Percentiles rank a stretch among this genome's conserved stretches.
These are phyloP conservation scores for Dufourea novaeangliae DNA, from an alignment of 1,140 invertebrate species.

Conservation along the genomic window DNA sequence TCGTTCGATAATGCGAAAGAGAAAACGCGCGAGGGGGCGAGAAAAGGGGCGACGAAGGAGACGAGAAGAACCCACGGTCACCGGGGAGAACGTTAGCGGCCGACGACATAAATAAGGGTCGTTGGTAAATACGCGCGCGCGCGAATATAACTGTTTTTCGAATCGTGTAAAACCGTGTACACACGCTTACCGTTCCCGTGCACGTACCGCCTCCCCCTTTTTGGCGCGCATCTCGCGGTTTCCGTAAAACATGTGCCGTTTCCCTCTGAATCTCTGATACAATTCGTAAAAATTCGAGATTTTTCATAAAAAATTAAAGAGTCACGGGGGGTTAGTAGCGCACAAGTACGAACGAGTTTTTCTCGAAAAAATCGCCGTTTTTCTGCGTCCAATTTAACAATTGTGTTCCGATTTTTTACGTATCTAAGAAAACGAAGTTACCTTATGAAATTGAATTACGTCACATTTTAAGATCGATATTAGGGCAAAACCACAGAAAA, in stretches of 20 bases:
- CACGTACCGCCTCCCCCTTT: neutral
- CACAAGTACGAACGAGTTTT: too few species aligned
- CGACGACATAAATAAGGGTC: constrained; percentile 72
- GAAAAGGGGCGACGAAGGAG: constrained; percentile 60
- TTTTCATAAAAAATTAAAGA: too few species aligned
- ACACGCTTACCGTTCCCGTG: neutral
- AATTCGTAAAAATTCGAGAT: too few species aligned
- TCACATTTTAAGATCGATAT: too few species aligned
- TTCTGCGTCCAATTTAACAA: too few species aligned
- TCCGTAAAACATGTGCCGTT: constrained; percentile 14
- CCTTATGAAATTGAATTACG: too few species aligned
- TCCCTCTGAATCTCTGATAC: too few species aligned
- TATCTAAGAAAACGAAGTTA: too few species aligned
- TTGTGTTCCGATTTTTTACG: too few species aligned
- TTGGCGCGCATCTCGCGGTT: constrained; percentile 30
- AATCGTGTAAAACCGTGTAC: constrained; percentile 31
- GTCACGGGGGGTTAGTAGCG: too few species aligned
- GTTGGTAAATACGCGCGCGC: constrained; percentile 57
- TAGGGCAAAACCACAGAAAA: too few species aligned
- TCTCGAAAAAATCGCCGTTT: too few species aligned
- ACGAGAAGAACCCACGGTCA: constrained; percentile 35
- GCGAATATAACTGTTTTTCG: constrained; percentile 68
- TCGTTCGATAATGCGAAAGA: constrained; percentile 66
- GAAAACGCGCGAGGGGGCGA: constrained; percentile 54
- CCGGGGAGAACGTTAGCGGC: constrained; percentile 51